Conservation (phyloP, 2,113 vertebrate species). For the Thryonomys swinderianus region DNA sequence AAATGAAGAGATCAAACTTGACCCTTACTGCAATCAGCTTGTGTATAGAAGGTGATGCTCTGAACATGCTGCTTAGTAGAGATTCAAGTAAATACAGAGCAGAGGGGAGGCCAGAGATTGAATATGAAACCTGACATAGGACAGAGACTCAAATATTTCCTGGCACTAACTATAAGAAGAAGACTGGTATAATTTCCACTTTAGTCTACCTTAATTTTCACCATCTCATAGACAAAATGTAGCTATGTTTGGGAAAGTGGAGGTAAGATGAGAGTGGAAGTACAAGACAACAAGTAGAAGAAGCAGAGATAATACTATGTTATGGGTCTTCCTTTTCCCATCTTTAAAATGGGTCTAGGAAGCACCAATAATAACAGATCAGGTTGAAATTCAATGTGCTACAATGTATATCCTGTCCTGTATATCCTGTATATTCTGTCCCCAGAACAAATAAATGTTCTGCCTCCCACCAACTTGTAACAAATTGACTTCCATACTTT, state of each 20-base stretch:
- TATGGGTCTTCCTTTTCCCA: not conserved
- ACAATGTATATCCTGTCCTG: no score
- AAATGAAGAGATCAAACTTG: conserved; percentile 17
- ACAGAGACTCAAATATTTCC: conserved; percentile 19
- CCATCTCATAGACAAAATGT: conserved; percentile 38
- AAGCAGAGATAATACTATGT: not conserved
- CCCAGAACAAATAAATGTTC: conserved; percentile 49
- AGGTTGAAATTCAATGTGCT: conserved; percentile 34
- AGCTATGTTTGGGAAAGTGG: conserved; percentile 3
- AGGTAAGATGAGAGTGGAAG: not conserved
- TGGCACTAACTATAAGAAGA: conserved; percentile 27
- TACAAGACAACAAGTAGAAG: not conserved
- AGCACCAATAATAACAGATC: not conserved
- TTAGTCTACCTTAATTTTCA: conserved; percentile 47
- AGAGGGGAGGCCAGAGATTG: not conserved
- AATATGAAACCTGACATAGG: not conserved
- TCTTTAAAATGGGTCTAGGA: conserved; percentile 18
- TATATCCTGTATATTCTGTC: no score
- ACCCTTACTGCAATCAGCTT: not conserved
- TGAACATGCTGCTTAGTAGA: not conserved
- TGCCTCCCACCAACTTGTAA: conserved; percentile 33
- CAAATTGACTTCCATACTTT: conserved; percentile 5
- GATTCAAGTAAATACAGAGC: not conserved
- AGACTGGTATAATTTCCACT: not conserved
- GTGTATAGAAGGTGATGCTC: conserved; percentile 12